Percentiles rank a stretch among this genome's conserved stretches.
Evolutionary conservation across 2,888 invertebrate genomes (phyloP).

Genomic region (Escarpia spicata): DNA sequence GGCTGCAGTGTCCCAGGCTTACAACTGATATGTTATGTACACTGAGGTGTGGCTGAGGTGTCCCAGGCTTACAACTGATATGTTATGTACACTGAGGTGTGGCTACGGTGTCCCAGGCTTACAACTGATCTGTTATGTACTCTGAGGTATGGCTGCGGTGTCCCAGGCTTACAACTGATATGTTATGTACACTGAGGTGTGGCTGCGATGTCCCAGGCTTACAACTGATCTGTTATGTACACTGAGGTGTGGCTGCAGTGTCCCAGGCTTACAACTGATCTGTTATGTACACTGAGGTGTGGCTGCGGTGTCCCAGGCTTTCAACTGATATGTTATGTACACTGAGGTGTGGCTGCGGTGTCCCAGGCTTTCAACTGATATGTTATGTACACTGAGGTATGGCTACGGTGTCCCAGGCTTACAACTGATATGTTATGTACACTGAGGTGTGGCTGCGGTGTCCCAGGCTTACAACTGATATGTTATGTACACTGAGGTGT

Average conservation of each 20-base stretch:
- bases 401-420: background rate
- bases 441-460: background rate
- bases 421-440: background rate
- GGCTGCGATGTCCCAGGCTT: background rate
- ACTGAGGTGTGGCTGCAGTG: background rate
- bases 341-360: background rate
- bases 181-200: background rate
- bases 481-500: background rate
- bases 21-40: background rate
- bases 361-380: background rate
- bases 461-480: background rate
- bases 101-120: background rate
- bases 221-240: background rate
- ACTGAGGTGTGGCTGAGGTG: background rate
- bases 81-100: background rate
- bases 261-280: background rate
- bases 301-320: background rate
- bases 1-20: background rate
- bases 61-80: background rate
- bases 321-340: background rate
- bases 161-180: background rate
- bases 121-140: background rate
- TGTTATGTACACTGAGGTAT: background rate
- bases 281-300: background rate
- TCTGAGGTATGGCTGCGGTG: background rate